These are phyloP conservation scores for Parapsyche elsis DNA, from an alignment of 1,140 invertebrate genomes.

Conservation along the genomic window DNA sequence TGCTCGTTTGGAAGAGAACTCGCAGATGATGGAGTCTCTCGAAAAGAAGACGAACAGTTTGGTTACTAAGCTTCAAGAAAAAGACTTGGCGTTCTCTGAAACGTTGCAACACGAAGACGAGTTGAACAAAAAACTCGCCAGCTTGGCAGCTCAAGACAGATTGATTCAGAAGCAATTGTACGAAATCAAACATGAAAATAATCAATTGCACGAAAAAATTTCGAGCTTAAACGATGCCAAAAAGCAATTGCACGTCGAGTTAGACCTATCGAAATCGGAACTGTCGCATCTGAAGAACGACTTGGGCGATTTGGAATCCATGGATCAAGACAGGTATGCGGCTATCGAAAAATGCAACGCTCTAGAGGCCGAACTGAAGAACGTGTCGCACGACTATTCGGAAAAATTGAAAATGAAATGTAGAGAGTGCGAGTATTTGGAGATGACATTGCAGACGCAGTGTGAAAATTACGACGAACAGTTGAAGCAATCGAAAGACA, in stretches of 20 bases:
- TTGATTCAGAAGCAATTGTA: slow-evolving; percentile 68
- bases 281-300: slow-evolving; percentile 58
- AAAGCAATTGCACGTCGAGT: slow-evolving; percentile 58
- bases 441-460: slow-evolving; percentile 72
- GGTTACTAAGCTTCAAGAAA: slow-evolving; percentile 68
- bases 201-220: slow-evolving; percentile 68
- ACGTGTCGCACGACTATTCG: slow-evolving; percentile 67
- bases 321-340: slow-evolving; percentile 60
- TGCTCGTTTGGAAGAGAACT: slow-evolving; percentile 70
- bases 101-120: slow-evolving; percentile 69
- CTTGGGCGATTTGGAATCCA: slow-evolving; percentile 48
- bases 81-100: slow-evolving; percentile 67
- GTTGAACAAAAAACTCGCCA: slow-evolving; percentile 66
- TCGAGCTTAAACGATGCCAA: slow-evolving; percentile 63
- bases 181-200: slow-evolving; percentile 68
- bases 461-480: slow-evolving; percentile 69
- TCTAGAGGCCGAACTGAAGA: slow-evolving; percentile 67
- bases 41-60: slow-evolving; percentile 69
- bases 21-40: slow-evolving; percentile 68
- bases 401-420: slow-evolving; percentile 66
- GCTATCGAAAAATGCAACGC: slow-evolving; percentile 61
- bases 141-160: slow-evolving; percentile 70
- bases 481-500: slow-evolving; percentile 67
- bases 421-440: slow-evolving; percentile 70
- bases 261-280: slow-evolving; percentile 58